Base-by-base conservation (phyloP, 37 sponge, comb jelly and placozoan species). In the Beroe forskalii region DNA sequence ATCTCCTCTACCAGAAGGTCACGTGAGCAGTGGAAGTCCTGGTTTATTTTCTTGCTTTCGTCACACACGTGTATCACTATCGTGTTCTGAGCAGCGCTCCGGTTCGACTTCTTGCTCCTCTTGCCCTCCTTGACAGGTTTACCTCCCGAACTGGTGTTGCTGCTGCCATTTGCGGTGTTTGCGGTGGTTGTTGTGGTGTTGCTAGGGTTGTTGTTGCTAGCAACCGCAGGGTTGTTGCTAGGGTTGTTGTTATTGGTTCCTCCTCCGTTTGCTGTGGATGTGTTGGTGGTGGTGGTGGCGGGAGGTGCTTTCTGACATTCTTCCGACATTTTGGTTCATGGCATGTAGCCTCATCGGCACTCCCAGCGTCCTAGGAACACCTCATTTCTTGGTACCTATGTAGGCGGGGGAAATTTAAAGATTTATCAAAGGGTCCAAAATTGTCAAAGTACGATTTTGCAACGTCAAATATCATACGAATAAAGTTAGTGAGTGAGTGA, bases 1-100 rank as follows among this genome's bases (percentile, higher is more conserved):
- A 98, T 98, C 67, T 95, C 95, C 33, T 92, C 60, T 32, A 98
- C 90, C 39, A 98, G 94, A 27, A 98, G 67, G 61, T 94, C 94
- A 0, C 94, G 93, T 25, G 95, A 90, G 55, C 99, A 98, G 20
- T 76, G 37, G 48, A 98, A 98, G 76, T 95, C 93, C 67, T 91
- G 89, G 80, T 94, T 92, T 25, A 92, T 55, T 27, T 97, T 94
- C 86, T 94, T 97, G 24, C 91, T 92, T 33, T 95, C 95, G 90
- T 97, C 97, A 90, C 86, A 92, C 20, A 97, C 97, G 62, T 95
- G 94, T 22, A 97, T 95, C 33, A 93, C 90, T 40, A 97, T 92
- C 39, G 76, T 91, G 27, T 94, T 86, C 32, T 75, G 41, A 62
- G 61, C 60, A 67, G 76, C 27, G 41, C 36, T 60, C 43, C 83